Evolutionary conservation across 2,797 vertebrate species (phyloP).

Genomic region (Tapera naevia): DNA sequence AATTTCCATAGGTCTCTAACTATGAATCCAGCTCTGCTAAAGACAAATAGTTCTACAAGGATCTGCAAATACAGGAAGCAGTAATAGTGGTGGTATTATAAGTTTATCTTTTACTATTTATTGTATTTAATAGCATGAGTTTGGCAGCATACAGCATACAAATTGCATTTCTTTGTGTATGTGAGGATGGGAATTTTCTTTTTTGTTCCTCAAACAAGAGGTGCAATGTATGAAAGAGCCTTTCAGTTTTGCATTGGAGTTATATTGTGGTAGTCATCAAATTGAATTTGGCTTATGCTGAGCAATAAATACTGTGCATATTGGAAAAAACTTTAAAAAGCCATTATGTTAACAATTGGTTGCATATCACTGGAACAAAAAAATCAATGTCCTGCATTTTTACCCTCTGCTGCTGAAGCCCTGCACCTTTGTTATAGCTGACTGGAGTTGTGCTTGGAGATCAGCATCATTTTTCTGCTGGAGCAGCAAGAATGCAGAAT

Average conservation of each 20-base stretch:
- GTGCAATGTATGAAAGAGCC: background rate
- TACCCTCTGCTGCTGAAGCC: too few relatives aligned
- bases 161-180: background rate
- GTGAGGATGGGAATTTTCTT: background rate
- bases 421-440: background rate
- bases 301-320: background rate
- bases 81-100: background rate
- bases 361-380: background rate
- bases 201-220: background rate
- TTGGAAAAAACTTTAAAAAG: background rate
- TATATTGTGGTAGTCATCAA: background rate
- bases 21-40: background rate
- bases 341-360: background rate
- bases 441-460: background rate
- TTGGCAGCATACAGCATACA: background rate
- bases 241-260: background rate
- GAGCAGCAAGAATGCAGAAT: background rate
- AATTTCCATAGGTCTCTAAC: background rate
- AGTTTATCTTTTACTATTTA: background rate
- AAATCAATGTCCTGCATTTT: background rate
- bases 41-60: background rate
- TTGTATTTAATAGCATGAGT: background rate
- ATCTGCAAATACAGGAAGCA: background rate
- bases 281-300: background rate
- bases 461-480: fast-evolving